Conservation (phyloP, 1,140 invertebrate genomes). For the Lutraria rhynchaena region DNA sequence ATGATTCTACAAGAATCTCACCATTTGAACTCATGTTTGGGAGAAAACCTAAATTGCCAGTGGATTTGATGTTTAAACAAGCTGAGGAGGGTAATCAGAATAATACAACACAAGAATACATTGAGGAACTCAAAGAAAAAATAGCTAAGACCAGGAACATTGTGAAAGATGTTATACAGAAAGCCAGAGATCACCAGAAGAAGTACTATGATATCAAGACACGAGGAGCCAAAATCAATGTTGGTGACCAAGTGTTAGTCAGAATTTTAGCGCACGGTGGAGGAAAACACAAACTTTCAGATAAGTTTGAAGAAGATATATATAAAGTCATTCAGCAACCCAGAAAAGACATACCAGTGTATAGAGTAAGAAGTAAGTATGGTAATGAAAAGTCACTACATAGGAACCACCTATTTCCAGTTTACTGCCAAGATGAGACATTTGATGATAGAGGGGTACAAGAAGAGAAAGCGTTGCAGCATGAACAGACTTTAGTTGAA, state of each 20-base stretch:
- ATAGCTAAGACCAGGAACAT: conserved; percentile 1
- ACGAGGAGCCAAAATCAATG: neutral
- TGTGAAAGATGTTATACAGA: neutral
- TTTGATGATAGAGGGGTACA: too few species aligned
- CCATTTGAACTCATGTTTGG: conserved; percentile 53
- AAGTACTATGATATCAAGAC: conserved; percentile 22
- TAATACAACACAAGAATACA: conserved; percentile 22
- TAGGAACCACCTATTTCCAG: conserved; percentile 13
- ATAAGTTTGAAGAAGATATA: conserved; percentile 25
- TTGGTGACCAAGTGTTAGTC: conserved; percentile 30
- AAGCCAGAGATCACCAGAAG: conserved; percentile 34
- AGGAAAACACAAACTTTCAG: conserved; percentile 31
- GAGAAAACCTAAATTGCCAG: conserved; percentile 39
- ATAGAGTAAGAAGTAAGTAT: neutral
- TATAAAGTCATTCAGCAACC: conserved; percentile 25
- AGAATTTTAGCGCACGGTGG: conserved; percentile 5
- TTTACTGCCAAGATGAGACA: neutral
- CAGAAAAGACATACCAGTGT: conserved; percentile 31
- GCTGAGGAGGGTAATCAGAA: conserved; percentile 1
- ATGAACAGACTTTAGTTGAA: too few species aligned
- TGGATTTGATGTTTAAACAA: conserved; percentile 39
- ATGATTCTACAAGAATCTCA: conserved; percentile 33
- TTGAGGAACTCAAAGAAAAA: conserved; percentile 6
- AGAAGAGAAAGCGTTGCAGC: too few species aligned
- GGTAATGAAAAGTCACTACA: conserved; percentile 1